A percentile compares a stretch with the other conserved stretches of the same genome.
phyloP scores from a whole-genome alignment of 2,113 vertebrate species.

The Cromileptes altivelis region DNA sequence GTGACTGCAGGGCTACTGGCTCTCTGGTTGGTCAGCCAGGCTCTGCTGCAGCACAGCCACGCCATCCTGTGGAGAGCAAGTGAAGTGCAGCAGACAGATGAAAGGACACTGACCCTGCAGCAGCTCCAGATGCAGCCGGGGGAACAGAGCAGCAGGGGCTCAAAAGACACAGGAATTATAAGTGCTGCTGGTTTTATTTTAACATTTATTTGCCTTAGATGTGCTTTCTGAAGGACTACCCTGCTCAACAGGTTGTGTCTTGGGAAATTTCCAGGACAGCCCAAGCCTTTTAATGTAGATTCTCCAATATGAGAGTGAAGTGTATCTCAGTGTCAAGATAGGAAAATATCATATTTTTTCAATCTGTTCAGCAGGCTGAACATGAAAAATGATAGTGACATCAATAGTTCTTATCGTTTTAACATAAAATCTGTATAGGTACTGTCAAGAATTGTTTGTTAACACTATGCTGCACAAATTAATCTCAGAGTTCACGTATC shows the following conservation, averaged over 20 bases:
- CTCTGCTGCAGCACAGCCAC: constrained; percentile 68
- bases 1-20: constrained; percentile 56
- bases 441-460: neutral
- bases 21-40: constrained; percentile 51
- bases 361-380: neutral
- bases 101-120: constrained; percentile 2
- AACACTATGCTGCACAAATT: neutral
- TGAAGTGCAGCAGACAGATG: constrained; percentile 27
- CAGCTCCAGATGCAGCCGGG: constrained; percentile 9
- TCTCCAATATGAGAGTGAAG: neutral
- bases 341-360: neutral
- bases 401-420: neutral
- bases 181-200: neutral
- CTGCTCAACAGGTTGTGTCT: constrained; percentile 3
- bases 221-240: neutral
- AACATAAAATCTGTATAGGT: neutral
- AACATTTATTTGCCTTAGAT: neutral
- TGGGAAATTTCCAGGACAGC: neutral
- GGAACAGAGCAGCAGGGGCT: neutral
- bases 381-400: neutral
- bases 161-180: neutral
- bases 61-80: constrained; percentile 75
- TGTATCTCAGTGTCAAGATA: neutral
- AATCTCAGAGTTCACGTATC: neutral
- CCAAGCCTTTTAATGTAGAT: neutral